Evolutionary conservation across 2,888 invertebrate species (phyloP).

Genomic region (Noctua fimbriata): DNA sequence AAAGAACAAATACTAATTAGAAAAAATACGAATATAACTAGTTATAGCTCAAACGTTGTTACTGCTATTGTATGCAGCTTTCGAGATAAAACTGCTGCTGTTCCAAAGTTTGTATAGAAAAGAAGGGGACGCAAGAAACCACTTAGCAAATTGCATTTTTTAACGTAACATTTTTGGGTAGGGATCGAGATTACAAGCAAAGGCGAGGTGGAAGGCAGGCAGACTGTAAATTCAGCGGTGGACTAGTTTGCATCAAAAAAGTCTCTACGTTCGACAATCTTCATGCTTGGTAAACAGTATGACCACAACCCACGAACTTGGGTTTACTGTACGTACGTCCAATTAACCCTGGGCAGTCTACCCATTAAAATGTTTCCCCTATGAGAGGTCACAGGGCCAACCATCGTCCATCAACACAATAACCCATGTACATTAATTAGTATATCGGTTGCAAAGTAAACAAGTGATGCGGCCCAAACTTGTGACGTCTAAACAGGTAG

Average conservation of each 20-base stretch:
- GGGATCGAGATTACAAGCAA: background rate
- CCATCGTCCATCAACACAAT: background rate
- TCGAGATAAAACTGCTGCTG: background rate
- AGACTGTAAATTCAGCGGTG: background rate
- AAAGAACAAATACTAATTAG: constrained; percentile 31
- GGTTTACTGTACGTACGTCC: background rate
- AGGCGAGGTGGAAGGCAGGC: background rate
- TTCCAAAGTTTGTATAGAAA: background rate
- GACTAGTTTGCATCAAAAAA: background rate
- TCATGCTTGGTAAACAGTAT: background rate
- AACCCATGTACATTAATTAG: constrained; percentile 31
- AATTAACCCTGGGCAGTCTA: background rate
- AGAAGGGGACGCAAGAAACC: background rate
- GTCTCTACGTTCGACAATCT: background rate
- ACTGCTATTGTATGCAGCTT: constrained; percentile 4
- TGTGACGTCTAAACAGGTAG: constrained; percentile 48
- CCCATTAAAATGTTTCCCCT: background rate
- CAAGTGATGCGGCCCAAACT: constrained; percentile 38
- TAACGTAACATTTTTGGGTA: background rate
- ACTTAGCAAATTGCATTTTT: constrained; percentile 35
- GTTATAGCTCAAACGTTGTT: background rate
- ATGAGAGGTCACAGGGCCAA: background rate
- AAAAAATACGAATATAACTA: background rate
- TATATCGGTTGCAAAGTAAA: constrained; percentile 42
- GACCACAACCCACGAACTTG: background rate